Evolutionary conservation across 2,113 vertebrate genomes (phyloP).

Genomic region (Platichthys flesus): DNA sequence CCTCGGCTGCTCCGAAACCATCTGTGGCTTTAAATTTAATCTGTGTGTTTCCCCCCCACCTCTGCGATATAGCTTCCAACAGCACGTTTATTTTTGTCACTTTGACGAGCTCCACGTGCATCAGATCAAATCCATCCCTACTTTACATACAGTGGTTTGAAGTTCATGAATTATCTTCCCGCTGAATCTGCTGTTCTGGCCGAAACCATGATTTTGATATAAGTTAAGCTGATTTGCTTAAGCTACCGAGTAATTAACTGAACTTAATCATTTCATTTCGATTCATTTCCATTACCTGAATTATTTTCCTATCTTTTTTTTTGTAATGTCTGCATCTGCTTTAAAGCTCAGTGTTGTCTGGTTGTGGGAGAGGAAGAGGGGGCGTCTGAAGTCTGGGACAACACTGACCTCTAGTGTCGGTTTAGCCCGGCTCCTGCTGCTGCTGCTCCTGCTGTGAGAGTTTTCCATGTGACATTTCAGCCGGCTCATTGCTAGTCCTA

Average conservation of each 20-base stretch:
- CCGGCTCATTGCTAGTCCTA: constrained; percentile 69
- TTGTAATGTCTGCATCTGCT: constrained; percentile 61
- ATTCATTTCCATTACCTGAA: constrained; percentile 79
- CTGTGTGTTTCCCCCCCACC: constrained; percentile 29
- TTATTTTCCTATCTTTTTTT: constrained; percentile 55
- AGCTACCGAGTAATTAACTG: constrained; percentile 78
- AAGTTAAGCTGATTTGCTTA: constrained; percentile 79
- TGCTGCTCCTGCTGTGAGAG: neutral
- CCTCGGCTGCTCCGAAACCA: constrained; percentile 18
- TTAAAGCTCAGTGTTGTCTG: constrained; percentile 39
- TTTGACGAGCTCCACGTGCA: constrained; percentile 35
- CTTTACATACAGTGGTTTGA: constrained; percentile 64
- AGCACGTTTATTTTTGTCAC: constrained; percentile 63
- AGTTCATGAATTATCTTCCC: constrained; percentile 68
- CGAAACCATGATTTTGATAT: constrained; percentile 74
- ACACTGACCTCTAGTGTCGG: constrained; percentile 96
- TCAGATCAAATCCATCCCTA: constrained; percentile 62
- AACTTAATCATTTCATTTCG: constrained; percentile 81
- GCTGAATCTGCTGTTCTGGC: constrained; percentile 60
- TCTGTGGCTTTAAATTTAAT: constrained; percentile 50
- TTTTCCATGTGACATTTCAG: constrained; percentile 69
- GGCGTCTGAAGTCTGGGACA: constrained; percentile 85
- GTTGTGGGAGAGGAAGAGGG: neutral
- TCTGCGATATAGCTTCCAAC: constrained; percentile 41
- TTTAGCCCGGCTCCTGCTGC: neutral